Conservation (phyloP, 2,797 vertebrate species). For the Sparidentex hasta region DNA sequence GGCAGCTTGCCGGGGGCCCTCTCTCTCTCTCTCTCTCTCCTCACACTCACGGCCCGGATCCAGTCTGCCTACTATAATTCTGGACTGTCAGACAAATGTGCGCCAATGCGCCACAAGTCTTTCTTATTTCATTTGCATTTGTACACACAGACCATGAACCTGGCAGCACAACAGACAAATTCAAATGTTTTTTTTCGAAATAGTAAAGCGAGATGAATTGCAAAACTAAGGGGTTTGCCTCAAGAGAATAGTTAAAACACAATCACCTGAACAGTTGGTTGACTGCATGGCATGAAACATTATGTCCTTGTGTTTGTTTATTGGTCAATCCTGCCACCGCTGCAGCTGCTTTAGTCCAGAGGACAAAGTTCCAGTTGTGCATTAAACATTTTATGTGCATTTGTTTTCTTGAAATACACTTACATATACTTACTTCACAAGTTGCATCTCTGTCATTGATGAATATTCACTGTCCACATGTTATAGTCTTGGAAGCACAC, state of each 20-base stretch:
- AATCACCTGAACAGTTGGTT: constrained; percentile 76
- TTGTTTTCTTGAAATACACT: constrained; percentile 43
- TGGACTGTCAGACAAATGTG: constrained; percentile 80
- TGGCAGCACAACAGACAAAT: constrained; percentile 75
- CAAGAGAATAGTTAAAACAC: constrained; percentile 63
- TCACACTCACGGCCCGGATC: constrained; percentile 65
- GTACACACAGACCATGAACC: constrained; percentile 72
- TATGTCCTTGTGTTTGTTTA: constrained; percentile 70
- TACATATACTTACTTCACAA: constrained; percentile 25
- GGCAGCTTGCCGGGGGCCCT: constrained; percentile 85
- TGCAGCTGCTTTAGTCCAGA: constrained; percentile 58
- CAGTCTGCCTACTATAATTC: constrained; percentile 75
- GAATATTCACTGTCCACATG: not conserved
- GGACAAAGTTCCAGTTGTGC: constrained; percentile 52
- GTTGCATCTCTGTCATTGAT: constrained; percentile 11
- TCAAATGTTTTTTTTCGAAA: constrained; percentile 61
- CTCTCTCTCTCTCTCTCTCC: constrained; percentile 46
- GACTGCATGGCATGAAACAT: constrained; percentile 51
- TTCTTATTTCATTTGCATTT: constrained; percentile 72
- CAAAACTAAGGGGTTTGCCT: constrained; percentile 64
- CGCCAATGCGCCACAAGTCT: constrained; percentile 66
- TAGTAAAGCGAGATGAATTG: constrained; percentile 62
- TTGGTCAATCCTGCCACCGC: constrained; percentile 49
- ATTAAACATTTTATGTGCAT: constrained; percentile 55
- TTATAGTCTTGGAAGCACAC: not conserved